Conservation (phyloP, 2,888 invertebrate species). For the Entomobrya multifasciata region DNA sequence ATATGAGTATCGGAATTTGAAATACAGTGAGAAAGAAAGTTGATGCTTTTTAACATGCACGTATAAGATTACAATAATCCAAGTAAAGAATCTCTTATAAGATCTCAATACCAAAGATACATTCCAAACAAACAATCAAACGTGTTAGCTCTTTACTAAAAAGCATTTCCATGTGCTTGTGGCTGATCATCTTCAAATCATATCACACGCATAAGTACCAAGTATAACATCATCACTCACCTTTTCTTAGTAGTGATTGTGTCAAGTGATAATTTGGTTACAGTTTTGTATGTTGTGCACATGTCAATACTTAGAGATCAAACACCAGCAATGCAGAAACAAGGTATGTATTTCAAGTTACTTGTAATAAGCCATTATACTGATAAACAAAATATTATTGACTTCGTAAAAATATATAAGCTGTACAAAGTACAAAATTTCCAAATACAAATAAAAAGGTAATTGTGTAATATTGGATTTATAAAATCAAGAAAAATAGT, state of each 20-base stretch:
- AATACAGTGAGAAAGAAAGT: constrained; percentile 14
- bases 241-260: constrained; percentile 33
- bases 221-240: constrained; percentile 12
- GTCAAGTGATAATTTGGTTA: constrained; percentile 49
- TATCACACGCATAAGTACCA: constrained; percentile 7
- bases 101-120: constrained; percentile 15
- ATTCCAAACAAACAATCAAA: constrained; percentile 2
- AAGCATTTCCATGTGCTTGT: constrained; percentile 53
- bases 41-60: constrained; percentile 18
- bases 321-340: constrained; percentile 1
- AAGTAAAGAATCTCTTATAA: background rate
- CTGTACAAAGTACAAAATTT: background rate
- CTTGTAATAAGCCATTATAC: background rate
- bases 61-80: constrained; percentile 27
- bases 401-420: background rate
- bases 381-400: background rate
- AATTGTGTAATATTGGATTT: background rate
- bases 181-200: constrained; percentile 36
- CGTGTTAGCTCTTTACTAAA: constrained; percentile 35
- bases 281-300: constrained; percentile 14
- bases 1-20: too few species aligned
- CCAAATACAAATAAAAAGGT: background rate
- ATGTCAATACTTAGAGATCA: constrained; percentile 25
- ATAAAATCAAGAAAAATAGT: background rate
- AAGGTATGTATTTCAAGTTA: constrained; percentile 1